A percentile compares a stretch with the other conserved stretches of the same genome.
Evolutionary conservation across 2,113 vertebrate species (phyloP).

Genomic region (Tragelaphus imberbis): DNA sequence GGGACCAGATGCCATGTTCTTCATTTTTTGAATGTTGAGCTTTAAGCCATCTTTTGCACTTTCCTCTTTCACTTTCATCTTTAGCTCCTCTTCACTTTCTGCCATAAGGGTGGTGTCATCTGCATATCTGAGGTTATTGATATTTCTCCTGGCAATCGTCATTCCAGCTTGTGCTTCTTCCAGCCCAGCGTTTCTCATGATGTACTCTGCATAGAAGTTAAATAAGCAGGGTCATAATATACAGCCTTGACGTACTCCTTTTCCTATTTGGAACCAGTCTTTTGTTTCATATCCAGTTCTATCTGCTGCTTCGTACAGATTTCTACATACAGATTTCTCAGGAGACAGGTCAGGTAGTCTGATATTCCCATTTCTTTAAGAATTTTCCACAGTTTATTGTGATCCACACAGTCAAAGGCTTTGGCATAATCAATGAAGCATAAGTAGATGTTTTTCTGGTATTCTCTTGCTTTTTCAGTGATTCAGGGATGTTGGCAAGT

Average conservation of each 20-base stretch:
- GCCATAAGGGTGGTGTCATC: neutral
- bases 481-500: neutral
- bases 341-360: neutral
- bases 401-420: neutral
- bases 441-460: neutral
- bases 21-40: neutral
- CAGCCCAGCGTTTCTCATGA: neutral
- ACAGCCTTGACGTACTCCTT: neutral
- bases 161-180: neutral
- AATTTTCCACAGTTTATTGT: neutral
- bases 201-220: neutral
- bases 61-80: neutral
- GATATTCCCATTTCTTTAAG: neutral
- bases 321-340: neutral
- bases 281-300: neutral
- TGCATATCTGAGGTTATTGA: neutral
- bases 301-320: neutral
- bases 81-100: neutral
- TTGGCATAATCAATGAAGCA: neutral
- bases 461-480: neutral
- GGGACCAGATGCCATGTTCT: neutral
- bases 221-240: neutral
- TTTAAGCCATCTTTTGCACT: neutral
- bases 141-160: neutral
- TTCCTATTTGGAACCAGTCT: neutral